These are phyloP conservation scores for Apotomis turbidana DNA, from an alignment of 2,888 invertebrate species.

Conservation along the genomic window DNA sequence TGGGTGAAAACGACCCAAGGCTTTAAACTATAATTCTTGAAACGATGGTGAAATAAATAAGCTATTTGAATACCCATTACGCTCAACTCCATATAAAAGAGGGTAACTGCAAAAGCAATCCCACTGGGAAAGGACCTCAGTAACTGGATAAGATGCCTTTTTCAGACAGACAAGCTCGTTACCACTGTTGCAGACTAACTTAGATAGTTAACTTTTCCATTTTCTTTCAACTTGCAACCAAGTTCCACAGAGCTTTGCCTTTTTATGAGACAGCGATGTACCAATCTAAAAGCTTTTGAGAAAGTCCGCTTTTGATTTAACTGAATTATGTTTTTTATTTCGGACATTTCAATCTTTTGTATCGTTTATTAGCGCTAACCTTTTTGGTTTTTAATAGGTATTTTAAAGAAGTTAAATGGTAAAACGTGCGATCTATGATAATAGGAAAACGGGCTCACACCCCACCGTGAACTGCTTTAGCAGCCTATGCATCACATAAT, in stretches of 20 bases:
- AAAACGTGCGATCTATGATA: no score
- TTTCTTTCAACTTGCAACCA: conserved; percentile 8
- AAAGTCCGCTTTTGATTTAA: not conserved
- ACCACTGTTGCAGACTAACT: conserved; percentile 9
- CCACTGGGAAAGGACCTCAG: not conserved
- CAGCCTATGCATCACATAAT: no score
- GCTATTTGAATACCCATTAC: no score
- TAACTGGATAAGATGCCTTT: not conserved
- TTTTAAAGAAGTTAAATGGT: not conserved
- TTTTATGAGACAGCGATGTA: conserved; percentile 26
- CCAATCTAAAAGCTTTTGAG: conserved; percentile 20
- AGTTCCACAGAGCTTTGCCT: conserved; percentile 20
- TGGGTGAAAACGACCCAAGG: no score
- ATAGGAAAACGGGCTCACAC: no score
- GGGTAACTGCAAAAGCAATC: not conserved
- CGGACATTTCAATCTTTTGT: no score
- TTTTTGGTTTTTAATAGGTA: not conserved
- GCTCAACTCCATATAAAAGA: not conserved
- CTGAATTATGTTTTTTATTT: no score
- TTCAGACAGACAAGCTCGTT: conserved; percentile 4
- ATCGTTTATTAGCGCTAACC: not conserved
- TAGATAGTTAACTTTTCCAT: conserved; percentile 15
- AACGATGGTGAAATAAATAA: no score
- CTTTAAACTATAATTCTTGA: no score
- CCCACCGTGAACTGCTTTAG: no score